Evolutionary conservation across 2,797 vertebrate genomes (phyloP), one percentile per base, ranked within the genome.

Genomic region (Columba guinea): DNA sequence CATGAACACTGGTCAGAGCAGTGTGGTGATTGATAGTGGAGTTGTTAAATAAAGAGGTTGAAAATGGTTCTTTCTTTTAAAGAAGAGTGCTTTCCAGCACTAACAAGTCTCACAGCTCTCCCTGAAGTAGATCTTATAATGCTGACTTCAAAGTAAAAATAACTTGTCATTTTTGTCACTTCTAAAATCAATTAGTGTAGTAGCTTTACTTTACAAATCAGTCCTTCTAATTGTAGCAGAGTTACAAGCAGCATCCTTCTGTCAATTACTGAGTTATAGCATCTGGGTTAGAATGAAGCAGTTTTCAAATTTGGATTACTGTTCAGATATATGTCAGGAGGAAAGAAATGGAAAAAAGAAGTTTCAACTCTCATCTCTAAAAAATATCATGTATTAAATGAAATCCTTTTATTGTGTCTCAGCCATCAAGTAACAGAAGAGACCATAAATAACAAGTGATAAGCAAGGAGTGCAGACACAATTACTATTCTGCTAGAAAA

Each of bases 401-500:
- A 87, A 88, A 87, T 21, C 16, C 18, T 87, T 90, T 93, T 60
- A 53, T 68, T 74, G 34, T 69, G 34, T 68, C 62, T 93, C 60
- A 94, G 30, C 17, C 48, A 75, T n/a, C 41, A 58, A 77, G 58
- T 71, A 84, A 75, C 34, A 79, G 74, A 89, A 70, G 35, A 85
- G 20, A 63, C 34, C 59, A 67, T 65, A 91, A 95, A 93, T 68
- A 83, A 87, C 35, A 90, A 86, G 28, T 79, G 76, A 79, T 69
- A 85, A 81, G n/a, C 27, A 92, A 86, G 16, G 65, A 86, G 22
- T 51, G 41, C n/a, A 92, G 76, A 79, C 30, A 87, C 53, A 83
- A 71, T 91, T 77, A 89, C 44, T 67, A 39, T 83, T 87, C 51
- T 94, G 62, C 46, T 82, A 81, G 62, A 55, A 94, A 95, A 95